phyloP scores from a whole-genome alignment of 2,888 invertebrate species.

The Agriopis aurantiaria region DNA sequence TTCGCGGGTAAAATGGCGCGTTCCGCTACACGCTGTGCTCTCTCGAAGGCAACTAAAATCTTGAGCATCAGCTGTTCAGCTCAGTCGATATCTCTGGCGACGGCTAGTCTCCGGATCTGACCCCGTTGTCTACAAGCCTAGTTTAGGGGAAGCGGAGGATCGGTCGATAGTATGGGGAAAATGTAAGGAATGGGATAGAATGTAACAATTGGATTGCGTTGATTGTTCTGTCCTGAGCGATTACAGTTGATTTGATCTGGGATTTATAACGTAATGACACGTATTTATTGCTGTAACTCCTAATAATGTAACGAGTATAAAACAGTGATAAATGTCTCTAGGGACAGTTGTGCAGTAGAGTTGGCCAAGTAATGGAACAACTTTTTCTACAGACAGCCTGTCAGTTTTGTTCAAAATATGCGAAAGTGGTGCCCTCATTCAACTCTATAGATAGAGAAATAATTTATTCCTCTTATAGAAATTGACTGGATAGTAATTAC shows the following conservation, averaged over 20 bases:
- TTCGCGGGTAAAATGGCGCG: slow-evolving; percentile 41
- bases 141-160: slow-evolving; percentile 47
- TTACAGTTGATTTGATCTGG: not conserved
- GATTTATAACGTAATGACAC: no score
- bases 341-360: no score
- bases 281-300: no score
- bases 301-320: no score
- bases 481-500: no score
- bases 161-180: slow-evolving; percentile 43
- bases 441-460: no score
- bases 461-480: no score
- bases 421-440: no score
- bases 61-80: slow-evolving; percentile 77
- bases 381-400: no score
- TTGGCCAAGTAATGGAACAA: no score
- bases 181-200: slow-evolving; percentile 29
- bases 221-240: not conserved
- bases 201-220: slow-evolving; percentile 19
- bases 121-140: slow-evolving; percentile 75
- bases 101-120: slow-evolving; percentile 78
- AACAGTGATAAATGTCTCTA: no score
- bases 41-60: slow-evolving; percentile 67
- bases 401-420: no score
- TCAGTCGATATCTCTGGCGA: slow-evolving; percentile 80
- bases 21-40: slow-evolving; percentile 56